Base-by-base conservation (phyloP, 2,797 vertebrate genomes). In the Enteromius fasciolatus region DNA sequence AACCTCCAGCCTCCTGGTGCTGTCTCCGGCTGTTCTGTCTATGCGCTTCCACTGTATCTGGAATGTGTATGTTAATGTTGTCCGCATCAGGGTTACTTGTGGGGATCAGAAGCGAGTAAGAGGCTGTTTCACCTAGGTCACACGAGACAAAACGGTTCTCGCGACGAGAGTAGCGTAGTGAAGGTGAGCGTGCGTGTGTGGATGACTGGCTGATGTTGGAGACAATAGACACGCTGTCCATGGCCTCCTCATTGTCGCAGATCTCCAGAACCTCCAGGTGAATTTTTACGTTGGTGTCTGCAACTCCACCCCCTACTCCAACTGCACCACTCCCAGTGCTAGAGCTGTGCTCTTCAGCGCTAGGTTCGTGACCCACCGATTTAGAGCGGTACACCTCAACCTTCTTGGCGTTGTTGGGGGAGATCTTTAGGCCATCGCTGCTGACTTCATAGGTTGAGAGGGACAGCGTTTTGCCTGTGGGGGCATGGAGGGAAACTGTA, bases 121-220 rank as follows among this genome's bases (percentile, higher is more conserved):
- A 99, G 0, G 98, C 98, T 0, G 95, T 97, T 91, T 99, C 98
- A 0, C 95, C 98, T 87, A 99, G 90, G 86, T 99, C 98, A 3
- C 97, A 99, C 0, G 97, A 98, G 78, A 99, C 96, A 7, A 99
- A 99, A 52, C 98, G 95, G 90, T 99, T 99, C 88, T 99, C 98
- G 46, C 95, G 94, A 1, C 98, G 92, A 0, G 98, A 99, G 87
- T 96, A 99, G 18, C 98, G 98, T 76, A 99, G 91, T 0, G 98
- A 99, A 0, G 98, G 98, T 0, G 98, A 99, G 48, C 98, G 95
- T 23, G 97, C 94, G 64, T 97, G 97, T 0, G 95, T 79, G 2
- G 98, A 99, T 3, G 98, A 98, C 92, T 99, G 98, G 88, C 98
- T 99, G 94, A 99, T 99, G 90, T 96, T 99, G 79, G 98, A 99